phyloP scores from a whole-genome alignment of 2,888 invertebrate genomes.

The Tenthredo notha region DNA sequence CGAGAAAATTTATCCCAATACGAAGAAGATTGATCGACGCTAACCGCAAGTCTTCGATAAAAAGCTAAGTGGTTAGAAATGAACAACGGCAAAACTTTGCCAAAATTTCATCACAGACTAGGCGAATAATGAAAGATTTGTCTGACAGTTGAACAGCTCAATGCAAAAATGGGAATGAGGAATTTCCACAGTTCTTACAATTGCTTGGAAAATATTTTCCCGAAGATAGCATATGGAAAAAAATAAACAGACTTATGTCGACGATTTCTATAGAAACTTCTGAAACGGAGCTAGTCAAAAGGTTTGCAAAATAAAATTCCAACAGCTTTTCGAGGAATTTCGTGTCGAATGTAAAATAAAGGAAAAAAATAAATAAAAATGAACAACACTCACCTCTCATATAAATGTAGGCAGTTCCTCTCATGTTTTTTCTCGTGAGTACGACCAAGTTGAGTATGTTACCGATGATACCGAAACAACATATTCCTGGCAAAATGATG shows the following conservation, averaged over 20 bases:
- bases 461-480: constrained; percentile 87
- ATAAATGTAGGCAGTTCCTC: constrained; percentile 90
- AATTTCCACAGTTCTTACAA: neutral
- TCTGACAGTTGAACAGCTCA: neutral
- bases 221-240: neutral
- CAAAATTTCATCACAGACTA: neutral
- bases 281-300: no score
- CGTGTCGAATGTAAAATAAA: neutral
- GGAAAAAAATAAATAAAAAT: no score
- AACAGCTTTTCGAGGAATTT: neutral
- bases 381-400: constrained; percentile 84
- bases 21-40: constrained; percentile 22
- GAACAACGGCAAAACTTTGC: neutral
- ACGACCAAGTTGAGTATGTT: constrained; percentile 90
- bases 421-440: constrained; percentile 87
- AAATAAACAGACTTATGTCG: neutral
- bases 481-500: constrained; percentile 85
- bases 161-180: neutral
- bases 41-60: neutral
- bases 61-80: neutral
- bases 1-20: neutral
- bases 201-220: neutral
- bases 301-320: neutral
- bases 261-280: neutral
- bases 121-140: neutral